Conservation (phyloP, 2,113 vertebrate genomes). For the Opisthocomus hoazin region DNA sequence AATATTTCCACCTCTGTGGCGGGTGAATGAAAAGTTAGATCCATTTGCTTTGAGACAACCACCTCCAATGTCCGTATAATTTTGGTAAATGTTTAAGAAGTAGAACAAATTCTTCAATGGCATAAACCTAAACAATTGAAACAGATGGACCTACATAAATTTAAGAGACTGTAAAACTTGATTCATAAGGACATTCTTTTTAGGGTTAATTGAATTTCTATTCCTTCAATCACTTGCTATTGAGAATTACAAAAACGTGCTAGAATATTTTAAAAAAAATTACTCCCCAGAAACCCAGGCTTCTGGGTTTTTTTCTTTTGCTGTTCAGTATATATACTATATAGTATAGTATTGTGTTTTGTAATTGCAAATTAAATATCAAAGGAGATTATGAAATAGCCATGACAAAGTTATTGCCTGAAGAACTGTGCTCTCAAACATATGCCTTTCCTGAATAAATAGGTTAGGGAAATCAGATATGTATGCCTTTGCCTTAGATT, state of each 20-base stretch:
- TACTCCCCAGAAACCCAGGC: accelerated
- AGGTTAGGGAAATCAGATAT: background rate
- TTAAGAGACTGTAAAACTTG: background rate
- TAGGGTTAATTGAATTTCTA: background rate
- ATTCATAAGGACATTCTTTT: background rate
- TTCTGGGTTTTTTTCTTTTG: background rate
- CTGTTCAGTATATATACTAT: no score
- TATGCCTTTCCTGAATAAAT: background rate
- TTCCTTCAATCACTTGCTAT: background rate
- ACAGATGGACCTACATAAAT: background rate
- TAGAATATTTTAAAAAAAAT: background rate
- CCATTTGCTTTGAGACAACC: background rate
- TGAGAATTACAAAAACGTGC: background rate
- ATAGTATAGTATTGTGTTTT: background rate
- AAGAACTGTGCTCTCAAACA: background rate
- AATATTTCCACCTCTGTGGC: background rate
- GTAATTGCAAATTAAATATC: background rate
- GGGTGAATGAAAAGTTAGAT: background rate
- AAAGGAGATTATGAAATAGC: background rate
- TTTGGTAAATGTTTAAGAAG: background rate
- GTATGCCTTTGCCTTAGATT: background rate
- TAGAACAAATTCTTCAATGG: background rate
- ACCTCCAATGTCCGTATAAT: accelerated
- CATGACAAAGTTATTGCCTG: background rate
- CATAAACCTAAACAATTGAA: background rate